phyloP scores from a whole-genome alignment of 2,797 vertebrate species.

The Sitta carolinensis region DNA sequence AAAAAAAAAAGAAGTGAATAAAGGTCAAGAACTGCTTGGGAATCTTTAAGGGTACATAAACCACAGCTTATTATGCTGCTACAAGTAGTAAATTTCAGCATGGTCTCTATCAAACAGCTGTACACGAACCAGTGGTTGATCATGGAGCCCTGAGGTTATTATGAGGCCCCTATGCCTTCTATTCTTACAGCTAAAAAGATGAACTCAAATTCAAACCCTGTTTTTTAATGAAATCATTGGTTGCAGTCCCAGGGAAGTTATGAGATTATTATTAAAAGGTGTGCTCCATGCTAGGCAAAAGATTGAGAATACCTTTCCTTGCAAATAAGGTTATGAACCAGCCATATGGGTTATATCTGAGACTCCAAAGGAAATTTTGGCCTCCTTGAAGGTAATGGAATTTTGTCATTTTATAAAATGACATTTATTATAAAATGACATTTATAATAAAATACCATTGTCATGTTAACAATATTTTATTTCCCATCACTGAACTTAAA shows the following conservation, averaged over 20 bases:
- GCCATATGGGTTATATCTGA: neutral
- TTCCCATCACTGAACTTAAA: neutral
- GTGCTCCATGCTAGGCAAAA: neutral
- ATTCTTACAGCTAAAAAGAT: neutral
- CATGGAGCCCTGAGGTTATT: neutral
- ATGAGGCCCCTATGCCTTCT: neutral
- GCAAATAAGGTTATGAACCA: neutral
- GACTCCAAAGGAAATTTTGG: neutral
- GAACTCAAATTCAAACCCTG: neutral
- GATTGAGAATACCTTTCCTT: neutral
- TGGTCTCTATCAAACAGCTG: neutral
- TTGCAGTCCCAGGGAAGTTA: neutral
- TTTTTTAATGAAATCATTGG: neutral
- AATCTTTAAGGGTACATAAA: neutral
- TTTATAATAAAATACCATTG: neutral
- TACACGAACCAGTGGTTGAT: neutral
- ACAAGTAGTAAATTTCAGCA: neutral
- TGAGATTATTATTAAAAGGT: neutral
- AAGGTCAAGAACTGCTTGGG: neutral
- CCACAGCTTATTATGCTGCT: neutral
- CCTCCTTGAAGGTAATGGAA: neutral
- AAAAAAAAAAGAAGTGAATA: neutral
- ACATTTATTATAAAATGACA: neutral
- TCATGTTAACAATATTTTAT: constrained; percentile 11
- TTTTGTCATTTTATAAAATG: neutral